Evolutionary conservation across 2,888 invertebrate species (phyloP), one percentile per base, ranked within the genome.

Genomic region (Zygaena filipendulae): DNA sequence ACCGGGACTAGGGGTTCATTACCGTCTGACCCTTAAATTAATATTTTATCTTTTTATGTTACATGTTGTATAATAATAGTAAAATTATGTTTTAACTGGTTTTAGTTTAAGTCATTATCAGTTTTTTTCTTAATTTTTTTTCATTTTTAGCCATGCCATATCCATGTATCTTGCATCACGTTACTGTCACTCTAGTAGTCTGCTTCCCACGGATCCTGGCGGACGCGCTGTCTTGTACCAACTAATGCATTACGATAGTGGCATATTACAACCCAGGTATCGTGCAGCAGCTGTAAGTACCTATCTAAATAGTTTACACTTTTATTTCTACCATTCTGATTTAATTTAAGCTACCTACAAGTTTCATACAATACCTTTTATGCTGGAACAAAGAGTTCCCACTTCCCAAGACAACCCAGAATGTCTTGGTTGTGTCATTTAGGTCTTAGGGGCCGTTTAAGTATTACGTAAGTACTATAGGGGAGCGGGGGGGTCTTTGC

Each of bases 81-180:
- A 16, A 5, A 13, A 3, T 12, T 11, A 3, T 14, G 6, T 13
- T 16, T 16, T 22, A 9, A n/a, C n/a, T n/a, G n/a, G n/a, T n/a
- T n/a, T n/a, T n/a, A n/a, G n/a, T n/a, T n/a, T n/a, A n/a, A n/a
- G n/a, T n/a, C n/a, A n/a, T n/a, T n/a, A n/a, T n/a, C n/a, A n/a
- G n/a, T n/a, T n/a, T n/a, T n/a, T n/a, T n/a, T n/a, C n/a, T 14
- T 21, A 21, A 20, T 20, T 7, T 23, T 23, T n/a, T 12, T 6
- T 20, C 11, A 1, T 10, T 45, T 49, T 1, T 48, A 71, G 71
- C 32, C 67, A 70, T 28, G 59, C 67, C 1, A 70, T 70, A 29
- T 57, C 45, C 28, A 39, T 53, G 0, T 71, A 70, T 32, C 39
- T 70, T 21, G 67, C 56, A 2, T 34, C 53, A 2, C 55, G 62